Conservation (phyloP, 2,797 vertebrate species). For the Neostethus bicornis region DNA sequence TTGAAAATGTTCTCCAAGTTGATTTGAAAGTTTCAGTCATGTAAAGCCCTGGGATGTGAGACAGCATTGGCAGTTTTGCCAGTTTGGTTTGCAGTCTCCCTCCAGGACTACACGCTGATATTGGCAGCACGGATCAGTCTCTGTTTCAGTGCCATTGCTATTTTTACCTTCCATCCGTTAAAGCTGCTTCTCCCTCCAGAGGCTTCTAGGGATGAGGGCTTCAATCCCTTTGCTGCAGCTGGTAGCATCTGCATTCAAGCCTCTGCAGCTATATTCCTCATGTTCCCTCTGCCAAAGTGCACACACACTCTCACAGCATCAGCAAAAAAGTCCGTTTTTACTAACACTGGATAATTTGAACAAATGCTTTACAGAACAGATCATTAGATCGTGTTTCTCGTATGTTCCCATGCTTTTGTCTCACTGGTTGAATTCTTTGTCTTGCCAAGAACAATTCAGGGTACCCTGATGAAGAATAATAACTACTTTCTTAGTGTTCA, state of each 20-base stretch:
- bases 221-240: slow-evolving; percentile 41
- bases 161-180: slow-evolving; percentile 58
- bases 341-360: slow-evolving; percentile 34
- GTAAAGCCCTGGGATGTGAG: slow-evolving; percentile 6
- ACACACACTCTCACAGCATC: slow-evolving; percentile 18
- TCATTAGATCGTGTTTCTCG: slow-evolving; percentile 30
- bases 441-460: slow-evolving; percentile 35
- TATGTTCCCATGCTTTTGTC: slow-evolving; percentile 21
- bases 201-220: slow-evolving; percentile 35
- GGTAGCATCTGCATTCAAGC: slow-evolving; percentile 47
- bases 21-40: slow-evolving; percentile 12
- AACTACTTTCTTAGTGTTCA: slow-evolving; percentile 34
- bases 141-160: slow-evolving; percentile 51
- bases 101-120: slow-evolving; percentile 36
- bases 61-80: slow-evolving; percentile 24
- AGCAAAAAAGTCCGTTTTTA: slow-evolving; percentile 26
- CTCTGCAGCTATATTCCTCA: slow-evolving; percentile 39
- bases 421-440: slow-evolving; percentile 39
- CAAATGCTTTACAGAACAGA: slow-evolving; percentile 39
- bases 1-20: slow-evolving; percentile 8
- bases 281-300: slow-evolving; percentile 28
- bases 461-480: slow-evolving; percentile 55
- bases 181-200: slow-evolving; percentile 45
- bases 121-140: slow-evolving; percentile 51
- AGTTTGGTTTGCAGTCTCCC: slow-evolving; percentile 28